phyloP scores from a whole-genome alignment of 2,797 vertebrate genomes.

The Kryptopterus vitreolus region DNA sequence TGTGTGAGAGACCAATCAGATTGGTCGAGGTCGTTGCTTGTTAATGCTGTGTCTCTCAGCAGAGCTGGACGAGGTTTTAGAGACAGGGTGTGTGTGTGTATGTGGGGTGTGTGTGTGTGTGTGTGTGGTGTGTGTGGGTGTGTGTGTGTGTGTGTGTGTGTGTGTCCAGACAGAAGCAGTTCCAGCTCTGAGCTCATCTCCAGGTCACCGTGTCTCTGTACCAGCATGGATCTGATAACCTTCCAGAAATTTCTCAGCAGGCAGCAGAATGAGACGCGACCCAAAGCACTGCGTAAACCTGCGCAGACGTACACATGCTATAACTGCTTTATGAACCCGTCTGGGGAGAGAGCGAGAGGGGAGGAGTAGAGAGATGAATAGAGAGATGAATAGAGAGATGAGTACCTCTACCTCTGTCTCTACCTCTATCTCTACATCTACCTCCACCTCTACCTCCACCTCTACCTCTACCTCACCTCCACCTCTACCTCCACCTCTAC shows the following conservation, averaged over 20 bases:
- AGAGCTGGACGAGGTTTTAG: not conserved
- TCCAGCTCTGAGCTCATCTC: slow-evolving; percentile 26
- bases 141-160: no score
- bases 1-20: no score
- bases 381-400: not conserved
- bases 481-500: no score
- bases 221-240: slow-evolving; percentile 21
- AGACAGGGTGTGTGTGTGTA: not conserved
- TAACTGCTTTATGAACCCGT: no score
- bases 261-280: not conserved
- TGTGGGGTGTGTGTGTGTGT: no score
- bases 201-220: slow-evolving; percentile 6
- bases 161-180: slow-evolving; percentile 16
- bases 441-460: slow-evolving; percentile 69
- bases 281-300: not conserved
- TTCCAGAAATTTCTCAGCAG: not conserved
- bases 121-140: no score
- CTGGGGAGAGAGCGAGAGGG: not conserved
- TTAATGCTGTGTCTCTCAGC: not conserved
- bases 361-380: no score
- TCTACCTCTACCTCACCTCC: slow-evolving; percentile 62
- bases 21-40: no score
- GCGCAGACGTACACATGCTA: not conserved
- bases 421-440: no score
- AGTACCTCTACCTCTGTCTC: slow-evolving; percentile 52